A percentile compares a stretch with the other conserved stretches of the same genome.
Evolutionary conservation across 2,797 vertebrate genomes (phyloP).

Genomic region (Echiichthys vipera): DNA sequence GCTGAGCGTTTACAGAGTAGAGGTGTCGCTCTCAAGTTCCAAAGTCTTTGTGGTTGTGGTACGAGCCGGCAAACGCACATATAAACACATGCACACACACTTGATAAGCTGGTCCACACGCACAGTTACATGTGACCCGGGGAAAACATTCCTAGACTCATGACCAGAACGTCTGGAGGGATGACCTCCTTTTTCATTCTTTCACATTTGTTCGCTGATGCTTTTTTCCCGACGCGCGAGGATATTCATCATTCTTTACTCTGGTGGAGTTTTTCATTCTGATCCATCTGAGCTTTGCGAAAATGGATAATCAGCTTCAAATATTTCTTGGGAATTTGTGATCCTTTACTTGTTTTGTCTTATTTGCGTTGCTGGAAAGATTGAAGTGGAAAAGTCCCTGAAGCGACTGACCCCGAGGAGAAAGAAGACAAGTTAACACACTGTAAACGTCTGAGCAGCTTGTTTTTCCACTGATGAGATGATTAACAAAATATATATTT

Average conservation of each 20-base stretch:
- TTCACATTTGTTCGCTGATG: slow-evolving; percentile 29
- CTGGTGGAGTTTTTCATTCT: slow-evolving; percentile 4
- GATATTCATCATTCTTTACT: slow-evolving; percentile 20
- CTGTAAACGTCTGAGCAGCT: slow-evolving; percentile 17
- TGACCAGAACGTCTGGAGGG: slow-evolving; percentile 68
- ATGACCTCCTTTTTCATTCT: slow-evolving; percentile 65
- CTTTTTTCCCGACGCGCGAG: background rate
- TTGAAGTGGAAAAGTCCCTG: slow-evolving; percentile 15
- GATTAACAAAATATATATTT: slow-evolving; percentile 13
- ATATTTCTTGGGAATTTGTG: slow-evolving; percentile 20
- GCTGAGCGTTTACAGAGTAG: slow-evolving; percentile 43
- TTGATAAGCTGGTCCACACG: slow-evolving; percentile 47
- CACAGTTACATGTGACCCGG: slow-evolving; percentile 68
- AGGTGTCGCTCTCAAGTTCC: background rate
- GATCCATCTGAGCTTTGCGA: background rate
- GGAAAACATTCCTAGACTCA: slow-evolving; percentile 74
- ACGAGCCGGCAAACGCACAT: slow-evolving; percentile 21
- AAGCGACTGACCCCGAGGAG: slow-evolving; percentile 16
- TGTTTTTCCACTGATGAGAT: background rate
- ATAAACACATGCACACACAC: slow-evolving; percentile 35
- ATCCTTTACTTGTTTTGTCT: slow-evolving; percentile 33
- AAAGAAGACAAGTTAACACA: slow-evolving; percentile 12
- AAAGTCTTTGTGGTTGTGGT: background rate
- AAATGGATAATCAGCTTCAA: slow-evolving; percentile 16
- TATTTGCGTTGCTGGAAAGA: slow-evolving; percentile 32